phyloP scores from a whole-genome alignment of 2,888 invertebrate species.

The Pharmacophagus antenor region DNA sequence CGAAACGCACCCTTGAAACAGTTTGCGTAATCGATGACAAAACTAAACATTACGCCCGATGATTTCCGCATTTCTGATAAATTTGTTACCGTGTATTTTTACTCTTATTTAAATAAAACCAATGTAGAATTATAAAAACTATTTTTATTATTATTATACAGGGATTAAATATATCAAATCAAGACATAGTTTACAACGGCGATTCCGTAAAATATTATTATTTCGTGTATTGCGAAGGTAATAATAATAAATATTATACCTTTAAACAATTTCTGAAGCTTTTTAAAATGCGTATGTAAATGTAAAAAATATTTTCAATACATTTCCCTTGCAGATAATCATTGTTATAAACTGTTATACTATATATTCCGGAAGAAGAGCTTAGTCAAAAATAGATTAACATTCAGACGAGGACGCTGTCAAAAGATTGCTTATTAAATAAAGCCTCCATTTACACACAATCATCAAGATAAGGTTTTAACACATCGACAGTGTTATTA shows the following conservation, averaged over 20 bases:
- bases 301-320: neutral
- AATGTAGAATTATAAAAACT: neutral
- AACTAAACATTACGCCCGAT: slow-evolving; percentile 81
- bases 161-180: neutral
- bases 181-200: too few relatives aligned
- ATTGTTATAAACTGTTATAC: neutral
- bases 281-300: neutral
- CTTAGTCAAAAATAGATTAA: neutral
- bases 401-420: neutral
- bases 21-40: slow-evolving; percentile 82
- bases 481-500: slow-evolving; percentile 28
- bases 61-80: slow-evolving; percentile 80
- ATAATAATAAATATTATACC: too few relatives aligned
- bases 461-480: slow-evolving; percentile 26
- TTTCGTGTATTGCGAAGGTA: too few relatives aligned
- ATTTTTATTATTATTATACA: neutral
- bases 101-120: too few relatives aligned
- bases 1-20: slow-evolving; percentile 79
- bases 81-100: too few relatives aligned
- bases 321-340: too few relatives aligned
- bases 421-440: slow-evolving; percentile 3
- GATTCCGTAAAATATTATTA: too few relatives aligned
- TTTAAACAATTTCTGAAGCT: neutral
- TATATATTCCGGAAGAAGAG: too few relatives aligned
- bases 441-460: slow-evolving; percentile 26